Evolutionary conservation across 2,113 vertebrate species (phyloP), one percentile per base, ranked within the genome.

Genomic region (Pelodiscus sinensis): DNA sequence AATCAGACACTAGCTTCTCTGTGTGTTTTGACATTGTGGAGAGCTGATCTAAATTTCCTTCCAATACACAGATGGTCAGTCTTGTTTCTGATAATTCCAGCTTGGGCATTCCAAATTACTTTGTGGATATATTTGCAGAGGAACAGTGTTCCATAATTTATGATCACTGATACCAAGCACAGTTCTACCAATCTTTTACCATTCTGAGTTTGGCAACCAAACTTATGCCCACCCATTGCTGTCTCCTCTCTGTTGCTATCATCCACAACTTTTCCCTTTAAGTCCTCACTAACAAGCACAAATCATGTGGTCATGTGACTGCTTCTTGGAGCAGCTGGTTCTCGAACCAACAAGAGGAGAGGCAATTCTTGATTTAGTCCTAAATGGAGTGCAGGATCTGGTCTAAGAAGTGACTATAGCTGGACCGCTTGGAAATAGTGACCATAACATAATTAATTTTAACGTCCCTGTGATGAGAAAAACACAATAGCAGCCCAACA

Each of bases 31-130:
- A 90, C 73, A 96, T 84, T 73, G 81, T 62, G 31, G 88, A 6
- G 14, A n/a, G 44, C 35, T 81, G 77, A 92, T 88, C 82, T 86
- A 93, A 85, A 55, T 16, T 84, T 44, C 15, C 57, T 85, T 80
- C 68, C 9, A 9, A 73, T 19, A 24, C 38, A 65, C 52, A 81
- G 50, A 92, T 57, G n/a, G 56, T 57, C 71, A 84, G 78, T 80
- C 89, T 88, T 88, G 89, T 88, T 91, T 73, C 60, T 82, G 90
- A 86, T 81, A 81, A 1, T 79, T 78, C 80, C 73, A 95, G 80
- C 27, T 89, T 90, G 78, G 75, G 88, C 78, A 88, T 77, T 91
- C 55, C 92, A 88, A 90, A 35, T 71, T 51, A 52, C 44, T 4
- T 55, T 29, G 27, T n/a, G 90, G 71, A 85, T 80, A 65, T 29